Base-by-base conservation (phyloP, 30 jellyfish, hydroid and myxozoan species). In the Cassiopea xamachana region DNA sequence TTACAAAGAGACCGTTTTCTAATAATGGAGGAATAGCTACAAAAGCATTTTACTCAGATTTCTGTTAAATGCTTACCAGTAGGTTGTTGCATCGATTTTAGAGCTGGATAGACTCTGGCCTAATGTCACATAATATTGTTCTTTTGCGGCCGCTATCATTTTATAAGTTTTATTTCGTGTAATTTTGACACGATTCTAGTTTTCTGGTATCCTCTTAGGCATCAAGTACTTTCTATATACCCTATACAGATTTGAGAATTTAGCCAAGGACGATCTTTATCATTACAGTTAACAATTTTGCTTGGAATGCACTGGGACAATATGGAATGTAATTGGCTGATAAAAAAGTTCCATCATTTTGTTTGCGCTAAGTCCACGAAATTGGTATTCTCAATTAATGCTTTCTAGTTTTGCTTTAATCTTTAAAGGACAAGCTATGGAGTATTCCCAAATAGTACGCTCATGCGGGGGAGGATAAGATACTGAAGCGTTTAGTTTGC, bases 161-260 rank as follows among this genome's bases (percentile, higher is more conserved):
- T 69, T 69, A 14, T 8, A 69, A 69, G 78, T 69, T 69, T 69
- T 43, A 69, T 69, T 69, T 18, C 78, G 78, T 17, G 15, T 43
- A 69, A 69, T 55, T 55, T 55, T 71, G 49, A 85, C 93, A 50
- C 1, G 58, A 86, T 72, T 61, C 93, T 87, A 75, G 67, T 85
- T 86, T 69, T 83, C 91, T 71, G 13, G 83, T 84, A 62, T 83
- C 73, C 91, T 83, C 46, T 86, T 73, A 83, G 86, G 91, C 73
- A 68, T 69, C 45, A 62, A 45, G 67, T 49, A 83, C 91, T 83
- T 83, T 12, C 70, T 69, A 71, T 83, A 83, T 68, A 83, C 60
- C 55, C 91, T 83, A 46, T 85, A 70, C 72, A 70, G 43, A 85
- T 69, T 69, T 69, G 78, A 69, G 78, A 69, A 69, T 69, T 69